Evolutionary conservation across 1,140 invertebrate genomes (phyloP), one percentile per base, ranked within the genome.

Genomic region (Antheraea mylitta): DNA sequence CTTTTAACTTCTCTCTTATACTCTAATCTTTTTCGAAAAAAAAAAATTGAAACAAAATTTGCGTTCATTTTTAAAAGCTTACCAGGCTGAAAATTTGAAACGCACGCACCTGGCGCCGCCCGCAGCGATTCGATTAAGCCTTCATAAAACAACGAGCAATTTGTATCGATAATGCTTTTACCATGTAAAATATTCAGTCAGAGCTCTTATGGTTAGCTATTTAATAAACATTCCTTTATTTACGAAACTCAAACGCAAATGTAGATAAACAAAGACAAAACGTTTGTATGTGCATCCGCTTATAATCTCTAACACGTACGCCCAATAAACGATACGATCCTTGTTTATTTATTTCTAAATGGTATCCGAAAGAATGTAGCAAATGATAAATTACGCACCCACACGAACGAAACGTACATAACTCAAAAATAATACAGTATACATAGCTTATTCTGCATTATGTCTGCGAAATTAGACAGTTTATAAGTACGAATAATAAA

Each of bases 171-270:
- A 65, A 42, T 42, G 18, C 18, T 53, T 48, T 36, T 61, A 22
- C 60, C 19, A 36, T 48, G 18, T 45, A 65, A 11, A 65, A 63
- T 37, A 30, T 37, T 63, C 30, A 30, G 30, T 37, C 64, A 9
- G 18, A 18, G 64, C 64, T 37, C 30, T 64, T 65, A 45, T 65
- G 48, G 42, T 19, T 19, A 30, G 1, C 1, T 30, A 65, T 65
- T 65, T 42, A 65, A 65, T 65, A 65, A 53, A 65, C 64, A 64
- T 45, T 48, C 18, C 16, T 13, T 11, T 65, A 65, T 65, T 65
- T 65, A 65, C 64, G 42, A 45, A 65, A 18, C 45, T 16, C 18
- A 13, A 48, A 38, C 64, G 37, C 36, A 42, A 65, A 65, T 22
- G 64, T 53, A 22, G 42, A 65, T 65, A 65, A 65, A 48, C 37